These are phyloP conservation scores for Copidosoma floridanum DNA, from an alignment of 1,140 invertebrate species.

Conservation along the genomic window DNA sequence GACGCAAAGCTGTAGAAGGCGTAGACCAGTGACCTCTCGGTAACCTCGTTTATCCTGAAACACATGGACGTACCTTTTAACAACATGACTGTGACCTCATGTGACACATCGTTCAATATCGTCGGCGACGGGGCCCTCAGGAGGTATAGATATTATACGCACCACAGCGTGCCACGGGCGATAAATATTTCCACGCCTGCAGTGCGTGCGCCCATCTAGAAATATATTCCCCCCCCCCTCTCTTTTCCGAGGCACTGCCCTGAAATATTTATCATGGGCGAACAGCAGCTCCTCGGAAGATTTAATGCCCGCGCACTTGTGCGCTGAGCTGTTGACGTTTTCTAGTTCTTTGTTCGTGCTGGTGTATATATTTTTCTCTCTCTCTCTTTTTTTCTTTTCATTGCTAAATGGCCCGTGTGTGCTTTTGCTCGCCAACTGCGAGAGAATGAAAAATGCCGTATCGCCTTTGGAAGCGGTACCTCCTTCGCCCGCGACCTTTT, in stretches of 20 bases:
- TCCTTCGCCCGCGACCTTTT: no score
- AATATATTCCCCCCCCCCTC: no score
- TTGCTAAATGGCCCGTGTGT: slow-evolving; percentile 5
- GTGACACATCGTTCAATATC: no score
- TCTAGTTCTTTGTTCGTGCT: neutral
- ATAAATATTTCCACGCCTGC: slow-evolving; percentile 31
- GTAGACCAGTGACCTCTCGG: slow-evolving; percentile 71
- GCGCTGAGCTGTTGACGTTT: neutral
- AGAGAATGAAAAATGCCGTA: no score
- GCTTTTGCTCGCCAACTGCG: no score
- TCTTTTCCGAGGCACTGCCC: neutral
- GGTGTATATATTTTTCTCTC: no score
- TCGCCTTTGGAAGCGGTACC: no score
- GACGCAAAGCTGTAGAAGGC: slow-evolving; percentile 80
- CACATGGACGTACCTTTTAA: slow-evolving; percentile 37
- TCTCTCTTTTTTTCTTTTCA: no score
- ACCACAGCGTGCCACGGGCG: no score
- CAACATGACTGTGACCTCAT: no score
- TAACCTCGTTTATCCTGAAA: slow-evolving; percentile 70
- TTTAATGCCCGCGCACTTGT: slow-evolving; percentile 10
- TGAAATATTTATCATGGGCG: slow-evolving; percentile 16
- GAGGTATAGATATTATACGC: no score
- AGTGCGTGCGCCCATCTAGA: neutral
- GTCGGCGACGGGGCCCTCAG: no score
- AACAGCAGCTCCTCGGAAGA: neutral